Base-by-base conservation (phyloP, 1,140 invertebrate species). In the Drosophila saltans region DNA sequence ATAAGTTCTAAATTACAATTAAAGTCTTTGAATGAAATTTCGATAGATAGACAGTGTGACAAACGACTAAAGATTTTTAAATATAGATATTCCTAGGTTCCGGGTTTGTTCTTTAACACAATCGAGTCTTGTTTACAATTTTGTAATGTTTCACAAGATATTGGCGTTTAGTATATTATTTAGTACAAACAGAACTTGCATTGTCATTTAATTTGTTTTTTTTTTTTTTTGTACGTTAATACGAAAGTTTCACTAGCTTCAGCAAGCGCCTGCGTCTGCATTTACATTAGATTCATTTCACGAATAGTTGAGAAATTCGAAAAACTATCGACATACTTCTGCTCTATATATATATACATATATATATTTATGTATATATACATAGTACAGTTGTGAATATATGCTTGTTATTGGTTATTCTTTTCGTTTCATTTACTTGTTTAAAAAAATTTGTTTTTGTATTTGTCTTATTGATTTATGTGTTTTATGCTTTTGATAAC, bases 21-120 rank as follows among this genome's bases (percentile, higher is more conserved):
- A 74, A 86, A 80, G 83, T 86, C 84, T 88, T 88, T 70, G 60
- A 71, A 80, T 67, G 40, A 24, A 83, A 86, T 88, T 81, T 81
- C 28, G 75, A 74, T 74, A 58, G 33, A 70, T 16, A 16, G 16
- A 16, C 59, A 64, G 74, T 40, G 65, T 39, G 66, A 64, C 26
- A 66, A 62, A 62, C 9, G 16, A 30, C 24, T 41, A 45, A 30
- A 62, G 3, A 39, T 16, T 24, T 55, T 45, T 52, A 48, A 6
- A 48, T 7, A 52, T 26, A 55, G 64, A 62, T 80, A 68, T 81
- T 70, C 66, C 2, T 9, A 26, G 69, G 48, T 76, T 73, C 21
- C 43, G 52, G 57, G 28, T 60, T 68, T 57, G 16, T 66, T 64
- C 8, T 40, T 48, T 85, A 85, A 82, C 75, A 85, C 75, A 85